Conservation (phyloP, 2,797 vertebrate species). For the Gallirallus australis region DNA sequence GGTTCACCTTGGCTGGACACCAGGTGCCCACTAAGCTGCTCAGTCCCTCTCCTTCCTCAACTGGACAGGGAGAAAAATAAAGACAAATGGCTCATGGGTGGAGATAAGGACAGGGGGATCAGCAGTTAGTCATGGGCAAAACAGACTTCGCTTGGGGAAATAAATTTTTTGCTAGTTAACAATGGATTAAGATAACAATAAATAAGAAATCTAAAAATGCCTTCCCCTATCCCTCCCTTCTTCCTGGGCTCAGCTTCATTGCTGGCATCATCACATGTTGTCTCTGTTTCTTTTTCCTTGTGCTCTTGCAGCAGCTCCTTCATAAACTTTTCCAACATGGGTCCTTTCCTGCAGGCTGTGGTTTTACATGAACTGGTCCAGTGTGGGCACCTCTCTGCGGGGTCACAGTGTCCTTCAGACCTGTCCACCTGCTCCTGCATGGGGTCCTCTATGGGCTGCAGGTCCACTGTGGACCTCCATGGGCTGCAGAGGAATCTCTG, state of each 20-base stretch:
- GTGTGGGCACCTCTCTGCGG: fast-evolving
- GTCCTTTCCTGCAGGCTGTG: not conserved
- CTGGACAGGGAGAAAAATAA: not conserved
- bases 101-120: not conserved
- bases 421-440: not conserved
- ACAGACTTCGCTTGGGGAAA: not conserved
- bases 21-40: not conserved
- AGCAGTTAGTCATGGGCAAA: not conserved
- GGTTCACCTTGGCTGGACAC: not conserved
- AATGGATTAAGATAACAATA: not conserved
- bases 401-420: not conserved
- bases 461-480: no score
- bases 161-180: not conserved
- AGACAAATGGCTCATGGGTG: not conserved
- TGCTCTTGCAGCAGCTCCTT: not conserved
- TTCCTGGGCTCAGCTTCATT: not conserved
- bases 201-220: not conserved
- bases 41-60: not conserved
- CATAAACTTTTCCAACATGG: not conserved
- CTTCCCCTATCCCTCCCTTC: not conserved
- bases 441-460: not conserved
- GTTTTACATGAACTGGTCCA: not conserved
- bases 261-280: fast-evolving
- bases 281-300: not conserved
- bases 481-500: not conserved